Evolutionary conservation across 2,797 vertebrate species (phyloP), one percentile per base, ranked within the genome.

Genomic region (Synanceia verrucosa): DNA sequence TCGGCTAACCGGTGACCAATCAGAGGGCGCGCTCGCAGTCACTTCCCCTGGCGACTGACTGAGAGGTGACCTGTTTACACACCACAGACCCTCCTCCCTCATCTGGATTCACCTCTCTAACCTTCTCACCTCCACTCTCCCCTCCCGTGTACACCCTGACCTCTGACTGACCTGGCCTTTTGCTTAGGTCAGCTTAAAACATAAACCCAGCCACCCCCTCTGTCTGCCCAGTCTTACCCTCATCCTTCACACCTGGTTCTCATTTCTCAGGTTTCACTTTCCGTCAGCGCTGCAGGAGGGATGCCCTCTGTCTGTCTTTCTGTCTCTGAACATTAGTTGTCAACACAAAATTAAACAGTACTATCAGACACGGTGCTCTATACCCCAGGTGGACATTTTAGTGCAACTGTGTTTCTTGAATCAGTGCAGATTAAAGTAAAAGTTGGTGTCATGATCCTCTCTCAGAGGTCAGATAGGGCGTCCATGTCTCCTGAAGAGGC

Each of bases 231-330:
- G 39, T 73, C 76, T 69, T 79, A 68, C 47, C 61, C 61, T 66
- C 57, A 64, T 66, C 78, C 59, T 55, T 84, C 70, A 81, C 91
- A 93, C 91, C 92, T 94, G 90, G 86, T 90, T 92, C 76, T 88
- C 84, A 87, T 92, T 91, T 87, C 86, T 92, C 82, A 85, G 73
- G 66, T 92, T 93, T 94, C 89, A 90, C 92, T 93, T 93, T 92
- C 85, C 47, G 85, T 88, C 75, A 73, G 63, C 39, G 65, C 58
- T 46, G 57, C 44, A 6, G 67, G 60, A 79, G 51, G 34, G 62
- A 76, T 12, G 39, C 73, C 78, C 70, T 74, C 60, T 81, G 70
- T 73, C 60, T 73, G 36, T 76, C 50, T 50, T 59, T 47, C 18
- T 33, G 52, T 77, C 65, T 43, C 39, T 56, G 43, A 72, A 47